These are phyloP conservation scores for Oscheius onirici DNA, from an alignment of 2,888 invertebrate genomes.

Conservation along the genomic window DNA sequence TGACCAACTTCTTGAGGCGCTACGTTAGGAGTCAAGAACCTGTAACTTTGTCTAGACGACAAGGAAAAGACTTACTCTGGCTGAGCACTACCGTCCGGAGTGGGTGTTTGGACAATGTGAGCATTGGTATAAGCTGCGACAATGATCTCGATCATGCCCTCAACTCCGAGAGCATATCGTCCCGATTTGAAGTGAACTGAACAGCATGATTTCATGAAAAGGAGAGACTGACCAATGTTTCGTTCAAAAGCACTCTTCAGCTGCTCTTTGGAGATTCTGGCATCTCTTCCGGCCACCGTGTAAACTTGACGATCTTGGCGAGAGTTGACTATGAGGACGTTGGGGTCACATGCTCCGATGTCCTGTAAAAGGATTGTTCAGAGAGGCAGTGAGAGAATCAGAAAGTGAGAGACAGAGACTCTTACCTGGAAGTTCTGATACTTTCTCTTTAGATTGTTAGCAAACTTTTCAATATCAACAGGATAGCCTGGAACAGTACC, in stretches of 20 bases:
- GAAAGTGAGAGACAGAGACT: too few species aligned
- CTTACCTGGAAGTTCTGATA: slow-evolving; percentile 69
- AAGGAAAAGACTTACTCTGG: slow-evolving; percentile 34
- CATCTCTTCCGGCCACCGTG: slow-evolving; percentile 69
- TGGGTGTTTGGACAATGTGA: slow-evolving; percentile 68
- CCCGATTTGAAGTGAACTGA: slow-evolving; percentile 55
- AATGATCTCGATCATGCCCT: slow-evolving; percentile 70
- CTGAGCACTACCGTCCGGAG: slow-evolving; percentile 40
- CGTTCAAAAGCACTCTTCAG: slow-evolving; percentile 68
- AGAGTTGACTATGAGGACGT: slow-evolving; percentile 69
- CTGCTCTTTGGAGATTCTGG: slow-evolving; percentile 66
- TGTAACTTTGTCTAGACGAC: slow-evolving; percentile 4
- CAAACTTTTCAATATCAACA: slow-evolving; percentile 68
- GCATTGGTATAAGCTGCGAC: slow-evolving; percentile 68
- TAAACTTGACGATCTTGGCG: slow-evolving; percentile 69
- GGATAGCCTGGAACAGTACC: slow-evolving; percentile 60
- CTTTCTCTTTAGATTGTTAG: slow-evolving; percentile 63
- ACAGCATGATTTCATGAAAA: slow-evolving; percentile 2
- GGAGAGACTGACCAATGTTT: slow-evolving; percentile 58
- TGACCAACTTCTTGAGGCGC: slow-evolving; percentile 32
- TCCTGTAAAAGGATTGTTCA: slow-evolving; percentile 49
- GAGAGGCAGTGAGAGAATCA: not conserved
- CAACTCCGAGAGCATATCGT: slow-evolving; percentile 54
- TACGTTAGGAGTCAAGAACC: slow-evolving; percentile 35
- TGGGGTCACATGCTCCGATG: slow-evolving; percentile 65